Conservation (phyloP, 2,113 vertebrate genomes). For the Orycteropus afer region DNA sequence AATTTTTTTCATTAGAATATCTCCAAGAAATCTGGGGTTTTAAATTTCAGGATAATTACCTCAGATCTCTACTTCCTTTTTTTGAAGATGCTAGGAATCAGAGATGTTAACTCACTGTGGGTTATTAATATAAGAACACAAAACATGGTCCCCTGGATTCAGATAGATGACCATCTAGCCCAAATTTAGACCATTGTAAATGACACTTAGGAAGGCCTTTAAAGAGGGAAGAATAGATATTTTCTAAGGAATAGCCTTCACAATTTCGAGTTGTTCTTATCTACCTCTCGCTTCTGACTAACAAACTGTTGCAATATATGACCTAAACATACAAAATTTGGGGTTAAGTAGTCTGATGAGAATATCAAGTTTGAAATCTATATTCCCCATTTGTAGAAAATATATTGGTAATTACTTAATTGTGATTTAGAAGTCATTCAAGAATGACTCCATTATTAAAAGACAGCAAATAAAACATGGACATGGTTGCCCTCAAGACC, state of each 20-base stretch:
- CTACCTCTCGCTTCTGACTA: not conserved
- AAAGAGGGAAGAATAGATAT: not conserved
- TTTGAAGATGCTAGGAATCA: not conserved
- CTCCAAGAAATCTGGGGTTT: not conserved
- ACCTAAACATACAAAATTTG: not conserved
- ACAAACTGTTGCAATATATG: not conserved
- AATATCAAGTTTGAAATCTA: not conserved
- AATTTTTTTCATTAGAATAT: not conserved
- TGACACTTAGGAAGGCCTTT: not conserved
- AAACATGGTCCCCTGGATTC: not conserved
- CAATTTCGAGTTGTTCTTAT: not conserved
- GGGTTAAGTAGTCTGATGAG: not conserved
- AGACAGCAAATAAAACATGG: not conserved
- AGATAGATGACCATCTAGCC: not conserved
- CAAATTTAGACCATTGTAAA: not conserved
- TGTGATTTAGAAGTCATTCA: conserved; percentile 1
- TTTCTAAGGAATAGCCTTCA: not conserved
- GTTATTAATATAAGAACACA: conserved; percentile 15
- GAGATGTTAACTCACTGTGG: not conserved
- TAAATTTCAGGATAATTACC: not conserved
- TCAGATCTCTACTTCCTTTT: not conserved
- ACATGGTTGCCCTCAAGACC: not conserved
- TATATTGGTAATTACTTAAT: not conserved
- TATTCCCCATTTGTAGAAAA: conserved; percentile 7
- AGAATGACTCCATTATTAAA: not conserved